Evolutionary conservation across 2,113 vertebrate genomes (phyloP), one percentile per base, ranked within the genome.

Genomic region (Anoura caudifer): DNA sequence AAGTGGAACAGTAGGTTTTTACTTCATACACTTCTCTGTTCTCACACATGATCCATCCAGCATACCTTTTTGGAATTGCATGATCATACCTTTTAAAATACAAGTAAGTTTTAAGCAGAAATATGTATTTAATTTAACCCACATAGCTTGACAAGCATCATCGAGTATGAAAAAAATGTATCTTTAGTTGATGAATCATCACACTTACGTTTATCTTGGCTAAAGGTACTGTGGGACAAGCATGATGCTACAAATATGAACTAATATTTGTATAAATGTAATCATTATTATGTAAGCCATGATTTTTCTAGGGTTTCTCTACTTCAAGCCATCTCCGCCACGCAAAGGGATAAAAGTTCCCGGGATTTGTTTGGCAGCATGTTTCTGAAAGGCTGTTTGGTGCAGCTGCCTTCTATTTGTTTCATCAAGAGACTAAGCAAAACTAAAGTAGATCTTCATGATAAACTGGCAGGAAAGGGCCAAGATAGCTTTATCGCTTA

Each of bases 401-500:
- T 97, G 22, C 96, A 98, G 96, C 96, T 97, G 97, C 22, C 69
- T 97, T 87, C 61, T 89, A 87, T 97, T 97, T 97, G 89, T 94
- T 96, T 94, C 88, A 97, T 97, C 94, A 95, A 82, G 83, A 97
- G 87, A 96, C 69, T 38, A 31, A 93, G 75, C 88, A 94, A 93
- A 94, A 26, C 94, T 95, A 86, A 95, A 96, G 94, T 84, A 93
- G 89, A 93, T 91, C 96, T 83, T 87, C 79, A 17, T 94, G 95
- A 97, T 97, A 94, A 97, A 96, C 94, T 90, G 94, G 91, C 86
- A 96, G 93, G 31, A 17, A 91, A 80, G 52, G 96, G 96, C 97
- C 97, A 97, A 96, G 75, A 97, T 95, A 90, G 95, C 96, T 98
- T 97, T 93, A 97, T 96, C 97, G 94, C 96, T 97, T 96, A 97